Evolutionary conservation across 2,888 invertebrate species (phyloP).

Genomic region (Clostera curtula): DNA sequence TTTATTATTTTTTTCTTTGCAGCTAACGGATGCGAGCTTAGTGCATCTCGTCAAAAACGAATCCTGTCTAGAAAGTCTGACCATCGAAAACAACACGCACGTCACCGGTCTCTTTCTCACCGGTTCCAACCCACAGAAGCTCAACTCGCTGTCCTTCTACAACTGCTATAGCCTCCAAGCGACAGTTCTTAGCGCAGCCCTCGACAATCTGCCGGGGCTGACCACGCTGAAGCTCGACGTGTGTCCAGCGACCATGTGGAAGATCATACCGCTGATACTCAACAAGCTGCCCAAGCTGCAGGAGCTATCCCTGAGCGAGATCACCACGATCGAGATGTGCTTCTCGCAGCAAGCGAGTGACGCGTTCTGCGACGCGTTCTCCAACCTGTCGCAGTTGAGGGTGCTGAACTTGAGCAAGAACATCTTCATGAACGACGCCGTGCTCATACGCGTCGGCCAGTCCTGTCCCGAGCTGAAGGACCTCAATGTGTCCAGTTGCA

Average conservation of each 20-base stretch:
- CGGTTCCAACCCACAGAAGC: conserved; percentile 35
- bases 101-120: conserved; percentile 60
- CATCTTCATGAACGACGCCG: conserved; percentile 63
- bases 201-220: conserved; percentile 41
- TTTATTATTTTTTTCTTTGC: conserved; percentile 17
- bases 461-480: conserved; percentile 56
- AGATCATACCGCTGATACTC: conserved; percentile 49
- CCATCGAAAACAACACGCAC: conserved; percentile 53
- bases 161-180: conserved; percentile 64
- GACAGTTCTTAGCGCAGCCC: conserved; percentile 46
- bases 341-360: conserved; percentile 34
- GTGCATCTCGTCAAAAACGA: conserved; percentile 53
- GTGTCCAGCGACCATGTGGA: conserved; percentile 54
- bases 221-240: conserved; percentile 50
- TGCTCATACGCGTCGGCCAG: conserved; percentile 64
- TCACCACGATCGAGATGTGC: conserved; percentile 34
- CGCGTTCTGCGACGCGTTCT: conserved; percentile 48
- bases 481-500: conserved; percentile 64
- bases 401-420: conserved; percentile 59
- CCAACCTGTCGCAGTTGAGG: conserved; percentile 56
- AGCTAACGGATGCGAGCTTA: conserved; percentile 60
- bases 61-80: conserved; percentile 45
- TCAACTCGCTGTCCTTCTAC: conserved; percentile 48
- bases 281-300: conserved; percentile 45
- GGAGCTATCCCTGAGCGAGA: conserved; percentile 56